Evolutionary conservation across 1,140 invertebrate species (phyloP), one percentile per base, ranked within the genome.

Genomic region (Vollenhovia emeryi): DNA sequence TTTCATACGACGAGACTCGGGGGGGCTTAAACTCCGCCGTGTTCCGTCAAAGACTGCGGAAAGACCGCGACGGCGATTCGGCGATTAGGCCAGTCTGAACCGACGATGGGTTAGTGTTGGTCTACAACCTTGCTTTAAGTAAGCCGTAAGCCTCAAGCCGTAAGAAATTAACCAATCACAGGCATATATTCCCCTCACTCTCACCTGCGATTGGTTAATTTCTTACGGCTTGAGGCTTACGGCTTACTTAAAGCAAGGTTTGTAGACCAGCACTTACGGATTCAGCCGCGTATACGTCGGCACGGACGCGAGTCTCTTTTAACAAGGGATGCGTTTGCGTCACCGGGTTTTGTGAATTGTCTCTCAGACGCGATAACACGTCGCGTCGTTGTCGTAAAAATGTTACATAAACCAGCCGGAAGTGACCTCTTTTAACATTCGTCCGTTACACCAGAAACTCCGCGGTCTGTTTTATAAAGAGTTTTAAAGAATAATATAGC

Each of bases 321-420:
- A 40, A 33, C 27, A 27, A 30, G 52, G 13, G 24, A 45, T 60
- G 6, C 40, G 11, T 78, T 78, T n/a, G 27, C 74, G 27, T 78
- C 74, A n/a, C 27, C 9, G 36, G 11, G 40, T 33, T 43, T 45
- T 64, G 74, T 15, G 21, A 76, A 62, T 30, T 40, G 40, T 78
- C 57, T 64, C 18, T 78, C 18, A 9, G 11, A 0, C 52, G 9
- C 74, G 27, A 78, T 78, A 30, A 78, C 55, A 18, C 36, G 40
- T 48, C n/a, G n/a, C n/a, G n/a, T n/a, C n/a, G n/a, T n/a, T n/a
- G 57, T 33, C 74, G 43, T 78, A 78, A 78, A 78, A 78, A 48
- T 78, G 27, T 36, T 64, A 62, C 57, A 78, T 64, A 64, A 78
- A 64, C 27, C 74, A 18, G 27, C n/a, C 27, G 40, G 40, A 78